Conservation (phyloP, 1,140 invertebrate species). For the Ips nitidus region DNA sequence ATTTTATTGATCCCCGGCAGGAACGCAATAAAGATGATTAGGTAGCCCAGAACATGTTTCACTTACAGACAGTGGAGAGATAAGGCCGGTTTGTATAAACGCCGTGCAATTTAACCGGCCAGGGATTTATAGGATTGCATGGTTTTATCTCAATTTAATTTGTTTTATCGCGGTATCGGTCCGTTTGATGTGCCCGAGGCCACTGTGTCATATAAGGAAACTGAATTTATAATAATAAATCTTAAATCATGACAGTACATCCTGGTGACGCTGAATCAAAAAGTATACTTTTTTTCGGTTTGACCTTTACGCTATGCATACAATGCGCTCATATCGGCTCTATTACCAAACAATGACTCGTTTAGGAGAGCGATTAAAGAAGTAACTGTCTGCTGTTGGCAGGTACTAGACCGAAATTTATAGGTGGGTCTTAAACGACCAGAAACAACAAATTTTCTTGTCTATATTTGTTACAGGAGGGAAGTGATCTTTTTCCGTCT, state of each 20-base stretch:
- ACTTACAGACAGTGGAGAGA: conserved; percentile 18
- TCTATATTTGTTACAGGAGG: no score
- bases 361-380: conserved; percentile 8
- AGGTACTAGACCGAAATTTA: conserved; percentile 10
- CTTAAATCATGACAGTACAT: no score
- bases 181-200: no score
- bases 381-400: conserved; percentile 9
- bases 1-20: background rate
- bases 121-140: conserved; percentile 18
- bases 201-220: no score
- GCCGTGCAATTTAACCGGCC: conserved; percentile 13
- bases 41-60: conserved; percentile 24
- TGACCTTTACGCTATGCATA: conserved; percentile 10
- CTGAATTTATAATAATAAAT: no score
- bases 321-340: conserved; percentile 9
- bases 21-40: conserved; percentile 18
- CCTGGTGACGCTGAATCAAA: no score
- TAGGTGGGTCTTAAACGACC: background rate
- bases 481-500: no score
- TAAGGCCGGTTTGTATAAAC: conserved; percentile 15
- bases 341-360: conserved; percentile 4
- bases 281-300: background rate
- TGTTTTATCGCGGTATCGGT: conserved; percentile 3
- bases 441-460: no score
- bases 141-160: conserved; percentile 12